phyloP scores from a whole-genome alignment of 2,888 invertebrate species.

The Chironomus tentans region DNA sequence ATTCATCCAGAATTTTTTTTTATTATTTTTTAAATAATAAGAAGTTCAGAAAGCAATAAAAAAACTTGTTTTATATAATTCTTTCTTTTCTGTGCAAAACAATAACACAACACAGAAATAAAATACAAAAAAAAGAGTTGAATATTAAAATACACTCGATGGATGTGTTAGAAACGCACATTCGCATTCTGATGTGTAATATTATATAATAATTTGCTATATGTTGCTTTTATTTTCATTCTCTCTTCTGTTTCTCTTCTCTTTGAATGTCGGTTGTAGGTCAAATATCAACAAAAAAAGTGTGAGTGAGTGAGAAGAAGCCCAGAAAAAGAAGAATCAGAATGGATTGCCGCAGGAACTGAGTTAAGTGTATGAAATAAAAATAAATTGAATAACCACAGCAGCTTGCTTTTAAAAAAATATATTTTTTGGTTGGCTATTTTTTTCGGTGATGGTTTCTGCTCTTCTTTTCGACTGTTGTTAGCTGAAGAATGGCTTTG shows the following conservation, averaged over 20 bases:
- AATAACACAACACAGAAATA: constrained; percentile 2
- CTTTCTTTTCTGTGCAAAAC: neutral
- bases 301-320: neutral
- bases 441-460: neutral
- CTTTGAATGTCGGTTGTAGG: constrained; percentile 27
- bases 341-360: neutral
- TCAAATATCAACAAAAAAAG: constrained; percentile 15
- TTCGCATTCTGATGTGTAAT: constrained; percentile 4
- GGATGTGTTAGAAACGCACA: constrained; percentile 6
- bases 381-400: neutral
- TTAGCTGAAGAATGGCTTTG: neutral
- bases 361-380: neutral
- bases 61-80: neutral
- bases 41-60: neutral
- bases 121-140: neutral
- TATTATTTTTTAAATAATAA: too few species aligned
- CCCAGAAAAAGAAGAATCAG: neutral
- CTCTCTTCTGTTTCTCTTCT: neutral
- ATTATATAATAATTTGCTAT: constrained; percentile 22
- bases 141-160: constrained; percentile 1
- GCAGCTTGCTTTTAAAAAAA: neutral
- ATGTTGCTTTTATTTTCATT: constrained; percentile 11
- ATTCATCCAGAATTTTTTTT: neutral
- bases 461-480: neutral
- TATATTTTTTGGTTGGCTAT: neutral